Conservation (phyloP, 1,140 invertebrate species). For the Platyscapa corneri region DNA sequence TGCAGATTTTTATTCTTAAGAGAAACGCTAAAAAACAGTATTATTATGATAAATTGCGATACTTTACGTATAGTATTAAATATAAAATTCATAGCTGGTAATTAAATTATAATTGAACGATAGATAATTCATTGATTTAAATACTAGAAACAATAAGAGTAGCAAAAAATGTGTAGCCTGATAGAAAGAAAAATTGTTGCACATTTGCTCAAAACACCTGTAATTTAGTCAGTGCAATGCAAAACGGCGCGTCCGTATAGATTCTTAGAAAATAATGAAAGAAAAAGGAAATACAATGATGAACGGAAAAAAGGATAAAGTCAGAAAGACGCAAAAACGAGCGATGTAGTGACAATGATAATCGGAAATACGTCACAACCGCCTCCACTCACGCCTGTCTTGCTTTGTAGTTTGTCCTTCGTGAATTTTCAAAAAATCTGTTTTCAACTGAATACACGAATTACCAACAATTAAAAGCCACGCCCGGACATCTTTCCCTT, state of each 20-base stretch:
- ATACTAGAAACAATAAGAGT: background rate
- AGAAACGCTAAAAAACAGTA: background rate
- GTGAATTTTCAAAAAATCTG: constrained; percentile 33
- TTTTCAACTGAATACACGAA: constrained; percentile 32
- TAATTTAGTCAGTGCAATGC: background rate
- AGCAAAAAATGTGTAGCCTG: background rate
- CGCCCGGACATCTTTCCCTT: constrained; percentile 1
- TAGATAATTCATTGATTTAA: background rate
- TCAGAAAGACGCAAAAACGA: background rate
- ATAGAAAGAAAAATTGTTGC: background rate
- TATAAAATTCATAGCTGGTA: background rate
- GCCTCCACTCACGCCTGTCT: background rate
- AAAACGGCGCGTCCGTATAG: background rate
- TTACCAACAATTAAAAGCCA: constrained; percentile 46
- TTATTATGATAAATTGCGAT: no score
- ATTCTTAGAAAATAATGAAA: background rate
- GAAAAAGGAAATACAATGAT: background rate
- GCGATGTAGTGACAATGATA: background rate
- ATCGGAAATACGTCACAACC: constrained; percentile 20
- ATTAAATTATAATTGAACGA: background rate
- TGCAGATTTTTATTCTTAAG: background rate
- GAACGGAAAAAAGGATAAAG: background rate
- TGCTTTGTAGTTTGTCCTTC: constrained; percentile 4
- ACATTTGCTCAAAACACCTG: background rate
- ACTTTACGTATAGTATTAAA: background rate